Percentiles rank a stretch among this genome's conserved stretches.
Conservation (phyloP, 1,140 invertebrate species). For the Nasonia vitripennis region DNA sequence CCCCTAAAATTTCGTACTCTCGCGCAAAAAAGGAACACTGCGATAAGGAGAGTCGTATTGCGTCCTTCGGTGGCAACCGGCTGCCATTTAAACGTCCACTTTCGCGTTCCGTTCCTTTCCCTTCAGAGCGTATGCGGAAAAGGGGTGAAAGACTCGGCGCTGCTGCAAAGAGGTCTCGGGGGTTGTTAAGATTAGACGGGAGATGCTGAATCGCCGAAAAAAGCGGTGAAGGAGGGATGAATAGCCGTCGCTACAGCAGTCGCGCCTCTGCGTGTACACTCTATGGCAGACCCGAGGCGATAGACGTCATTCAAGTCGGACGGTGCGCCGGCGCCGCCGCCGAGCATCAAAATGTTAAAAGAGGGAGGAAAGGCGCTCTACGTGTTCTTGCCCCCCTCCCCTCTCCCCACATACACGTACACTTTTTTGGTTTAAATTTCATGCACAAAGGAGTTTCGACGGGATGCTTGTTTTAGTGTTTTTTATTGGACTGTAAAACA, state of each 20-base stretch:
- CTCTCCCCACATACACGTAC: background rate
- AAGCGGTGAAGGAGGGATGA: slow-evolving; percentile 24
- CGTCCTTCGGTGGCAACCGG: background rate
- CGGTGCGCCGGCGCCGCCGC: background rate
- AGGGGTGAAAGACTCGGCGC: slow-evolving; percentile 19
- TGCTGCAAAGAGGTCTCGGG: slow-evolving; percentile 34
- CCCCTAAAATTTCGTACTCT: too few species aligned
- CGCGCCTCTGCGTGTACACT: background rate
- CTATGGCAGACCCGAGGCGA: slow-evolving; percentile 26
- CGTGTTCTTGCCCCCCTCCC: background rate
- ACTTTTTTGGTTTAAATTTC: background rate
- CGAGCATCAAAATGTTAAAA: slow-evolving; percentile 13
- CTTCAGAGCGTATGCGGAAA: background rate
- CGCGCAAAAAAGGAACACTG: background rate
- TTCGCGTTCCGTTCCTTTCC: background rate
- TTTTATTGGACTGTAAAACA: background rate
- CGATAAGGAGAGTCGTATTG: background rate
- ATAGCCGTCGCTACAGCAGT: slow-evolving; percentile 8
- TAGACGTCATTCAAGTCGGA: slow-evolving; percentile 37
- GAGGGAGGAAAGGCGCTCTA: background rate
- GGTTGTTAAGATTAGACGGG: slow-evolving; percentile 46
- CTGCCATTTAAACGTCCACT: slow-evolving; percentile 15
- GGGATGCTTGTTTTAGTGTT: background rate
- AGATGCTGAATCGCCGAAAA: slow-evolving; percentile 47
- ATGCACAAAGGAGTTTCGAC: background rate